Conservation (phyloP, 2,888 invertebrate genomes). For the Drosophila diplacantha region DNA sequence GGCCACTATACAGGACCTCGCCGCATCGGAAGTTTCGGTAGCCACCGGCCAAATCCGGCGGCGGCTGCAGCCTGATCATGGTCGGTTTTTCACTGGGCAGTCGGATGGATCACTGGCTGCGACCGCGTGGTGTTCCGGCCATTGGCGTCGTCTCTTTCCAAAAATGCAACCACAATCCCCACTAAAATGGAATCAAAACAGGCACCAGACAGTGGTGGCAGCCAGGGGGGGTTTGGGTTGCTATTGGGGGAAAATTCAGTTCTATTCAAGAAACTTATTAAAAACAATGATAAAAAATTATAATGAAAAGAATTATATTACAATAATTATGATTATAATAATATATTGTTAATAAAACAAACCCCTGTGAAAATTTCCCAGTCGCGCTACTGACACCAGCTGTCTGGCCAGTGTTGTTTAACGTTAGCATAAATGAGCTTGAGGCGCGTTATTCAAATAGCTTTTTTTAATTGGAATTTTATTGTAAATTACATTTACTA, state of each 20-base stretch:
- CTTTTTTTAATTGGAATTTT: background rate
- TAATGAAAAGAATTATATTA: background rate
- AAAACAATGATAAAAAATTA: too few relatives aligned
- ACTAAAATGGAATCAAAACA: background rate
- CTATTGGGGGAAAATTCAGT: too few relatives aligned
- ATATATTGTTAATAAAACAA: background rate
- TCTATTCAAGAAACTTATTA: background rate
- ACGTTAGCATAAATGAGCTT: background rate
- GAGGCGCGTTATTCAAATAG: background rate
- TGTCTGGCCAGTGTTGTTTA: slow-evolving; percentile 8
- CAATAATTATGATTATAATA: background rate
- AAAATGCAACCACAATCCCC: background rate
- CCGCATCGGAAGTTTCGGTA: slow-evolving; percentile 71
- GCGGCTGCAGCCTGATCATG: slow-evolving; percentile 65
- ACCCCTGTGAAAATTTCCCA: background rate
- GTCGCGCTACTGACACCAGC: slow-evolving; percentile 1
- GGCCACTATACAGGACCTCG: slow-evolving; percentile 65
- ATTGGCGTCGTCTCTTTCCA: slow-evolving; percentile 37
- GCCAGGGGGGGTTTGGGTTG: background rate
- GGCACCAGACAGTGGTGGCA: background rate
- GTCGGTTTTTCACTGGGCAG: slow-evolving; percentile 7
- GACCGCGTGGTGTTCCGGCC: slow-evolving; percentile 13
- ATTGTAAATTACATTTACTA: too few relatives aligned
- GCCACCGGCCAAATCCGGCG: slow-evolving; percentile 5
- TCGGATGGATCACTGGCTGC: background rate